Evolutionary conservation across 2,797 vertebrate genomes (phyloP).

Genomic region (Florisuga fusca): DNA sequence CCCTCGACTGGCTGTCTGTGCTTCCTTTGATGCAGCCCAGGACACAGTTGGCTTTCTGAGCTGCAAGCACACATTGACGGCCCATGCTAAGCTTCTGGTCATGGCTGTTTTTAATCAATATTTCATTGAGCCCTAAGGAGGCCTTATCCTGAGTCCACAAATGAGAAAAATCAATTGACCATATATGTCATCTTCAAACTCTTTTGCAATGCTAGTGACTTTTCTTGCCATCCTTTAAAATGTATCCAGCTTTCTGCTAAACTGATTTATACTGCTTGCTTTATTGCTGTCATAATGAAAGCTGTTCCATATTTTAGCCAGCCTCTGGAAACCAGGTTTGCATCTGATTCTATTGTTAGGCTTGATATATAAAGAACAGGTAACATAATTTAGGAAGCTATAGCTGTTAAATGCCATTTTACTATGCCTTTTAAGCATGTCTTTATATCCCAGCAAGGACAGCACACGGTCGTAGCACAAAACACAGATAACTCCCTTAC

Average conservation of each 20-base stretch:
- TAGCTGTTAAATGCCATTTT: slow-evolving; percentile 23
- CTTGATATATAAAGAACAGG: slow-evolving; percentile 1
- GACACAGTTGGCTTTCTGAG: too few species aligned
- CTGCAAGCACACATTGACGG: too few species aligned
- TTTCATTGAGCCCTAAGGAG: slow-evolving; percentile 54
- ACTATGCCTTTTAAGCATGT: background rate
- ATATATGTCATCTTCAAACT: slow-evolving; percentile 49
- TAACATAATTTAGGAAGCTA: background rate
- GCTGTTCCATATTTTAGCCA: slow-evolving; percentile 37
- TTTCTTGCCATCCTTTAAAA: slow-evolving; percentile 36
- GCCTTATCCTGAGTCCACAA: slow-evolving; percentile 42
- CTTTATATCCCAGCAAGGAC: background rate
- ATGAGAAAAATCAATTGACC: slow-evolving; percentile 50
- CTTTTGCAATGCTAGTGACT: slow-evolving; percentile 38
- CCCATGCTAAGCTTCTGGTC: background rate
- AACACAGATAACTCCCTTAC: background rate
- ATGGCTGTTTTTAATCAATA: background rate
- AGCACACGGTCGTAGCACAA: background rate
- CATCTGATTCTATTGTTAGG: slow-evolving; percentile 23
- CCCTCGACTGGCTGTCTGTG: too few species aligned
- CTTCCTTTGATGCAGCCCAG: too few species aligned
- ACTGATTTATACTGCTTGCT: slow-evolving; percentile 41
- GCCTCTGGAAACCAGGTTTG: slow-evolving; percentile 35
- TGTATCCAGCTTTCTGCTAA: slow-evolving; percentile 50
- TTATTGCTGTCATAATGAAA: slow-evolving; percentile 54